These are phyloP conservation scores for Semnornis frantzii DNA, from an alignment of 2,113 vertebrate species.

Conservation along the genomic window DNA sequence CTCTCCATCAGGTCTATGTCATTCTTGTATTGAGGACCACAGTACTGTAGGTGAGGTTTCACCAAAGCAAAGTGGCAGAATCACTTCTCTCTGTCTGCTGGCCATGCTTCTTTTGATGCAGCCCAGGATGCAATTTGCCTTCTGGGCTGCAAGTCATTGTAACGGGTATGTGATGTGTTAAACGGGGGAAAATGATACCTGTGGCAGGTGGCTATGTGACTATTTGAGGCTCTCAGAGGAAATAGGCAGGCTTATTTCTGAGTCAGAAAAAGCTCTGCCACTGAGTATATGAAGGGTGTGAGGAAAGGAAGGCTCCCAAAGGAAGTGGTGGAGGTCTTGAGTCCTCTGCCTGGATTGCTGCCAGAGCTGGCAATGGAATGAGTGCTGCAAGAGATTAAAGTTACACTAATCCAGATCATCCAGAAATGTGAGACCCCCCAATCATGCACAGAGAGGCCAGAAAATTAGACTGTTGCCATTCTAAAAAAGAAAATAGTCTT, in stretches of 20 bases:
- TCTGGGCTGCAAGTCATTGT: no score
- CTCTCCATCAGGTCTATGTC: no score
- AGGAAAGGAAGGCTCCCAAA: neutral
- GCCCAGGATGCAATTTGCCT: no score
- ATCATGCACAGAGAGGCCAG: neutral
- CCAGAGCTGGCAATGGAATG: constrained; percentile 27
- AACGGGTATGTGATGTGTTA: neutral
- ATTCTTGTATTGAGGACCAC: no score
- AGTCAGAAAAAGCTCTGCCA: neutral
- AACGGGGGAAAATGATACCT: neutral
- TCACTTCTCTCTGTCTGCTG: no score
- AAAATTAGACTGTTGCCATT: constrained; percentile 2
- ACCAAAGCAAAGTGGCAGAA: no score
- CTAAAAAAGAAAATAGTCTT: neutral
- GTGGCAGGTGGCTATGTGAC: neutral
- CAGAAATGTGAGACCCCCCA: constrained; percentile 36
- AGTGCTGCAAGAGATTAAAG: constrained; percentile 33
- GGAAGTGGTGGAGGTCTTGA: neutral
- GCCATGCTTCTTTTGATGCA: no score
- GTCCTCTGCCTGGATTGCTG: constrained; percentile 41
- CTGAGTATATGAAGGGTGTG: neutral
- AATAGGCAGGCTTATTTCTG: neutral
- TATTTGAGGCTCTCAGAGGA: neutral
- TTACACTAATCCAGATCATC: constrained; percentile 60
- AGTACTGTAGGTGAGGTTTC: no score